Evolutionary conservation across 2,888 invertebrate species (phyloP), one percentile per base, ranked within the genome.

Genomic region (Volucella inflata): DNA sequence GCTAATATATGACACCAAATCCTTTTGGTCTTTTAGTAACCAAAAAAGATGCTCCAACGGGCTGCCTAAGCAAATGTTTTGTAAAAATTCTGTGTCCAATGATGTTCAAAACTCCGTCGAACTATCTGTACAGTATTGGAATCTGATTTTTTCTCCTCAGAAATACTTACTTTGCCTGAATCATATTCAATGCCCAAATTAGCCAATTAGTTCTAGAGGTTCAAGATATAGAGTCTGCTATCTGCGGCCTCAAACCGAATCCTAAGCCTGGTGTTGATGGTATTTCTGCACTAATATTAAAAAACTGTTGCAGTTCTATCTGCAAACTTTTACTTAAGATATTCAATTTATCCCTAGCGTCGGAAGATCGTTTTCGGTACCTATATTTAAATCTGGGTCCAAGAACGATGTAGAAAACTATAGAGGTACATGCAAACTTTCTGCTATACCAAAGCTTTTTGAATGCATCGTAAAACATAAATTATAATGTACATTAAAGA

Each of bases 231-330:
- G 59, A 40, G 16, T 59, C 40, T 42, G 42, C 40, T 40, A 59
- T n/a, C n/a, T 4, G n/a, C n/a, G n/a, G n/a, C n/a, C n/a, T n/a
- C n/a, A n/a, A n/a, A n/a, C n/a, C n/a, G n/a, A n/a, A n/a, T n/a
- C n/a, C n/a, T n/a, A n/a, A n/a, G n/a, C n/a, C n/a, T n/a, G n/a
- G n/a, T n/a, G n/a, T n/a, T 44, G 0, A 59, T 42, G 59, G 59
- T 12, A 59, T 42, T 59, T 16, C 42, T 40, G 38, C 17, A 40
- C 42, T 57, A 10, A 57, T 57, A 36, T 42, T 42, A 59, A 59
- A 59, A 59, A 59, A 59, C 14, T 21, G n/a, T 55, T 55, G 60
- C 17, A 42, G 60, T 11, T n/a, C 44, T 14, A 59, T 59, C 16
- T 40, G 17, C 11, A 38, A 57, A 11, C 57, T 38, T 2, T 57